Conservation (phyloP, 2,113 vertebrate genomes). For the Sinocyclocheilus maitianheensis region DNA sequence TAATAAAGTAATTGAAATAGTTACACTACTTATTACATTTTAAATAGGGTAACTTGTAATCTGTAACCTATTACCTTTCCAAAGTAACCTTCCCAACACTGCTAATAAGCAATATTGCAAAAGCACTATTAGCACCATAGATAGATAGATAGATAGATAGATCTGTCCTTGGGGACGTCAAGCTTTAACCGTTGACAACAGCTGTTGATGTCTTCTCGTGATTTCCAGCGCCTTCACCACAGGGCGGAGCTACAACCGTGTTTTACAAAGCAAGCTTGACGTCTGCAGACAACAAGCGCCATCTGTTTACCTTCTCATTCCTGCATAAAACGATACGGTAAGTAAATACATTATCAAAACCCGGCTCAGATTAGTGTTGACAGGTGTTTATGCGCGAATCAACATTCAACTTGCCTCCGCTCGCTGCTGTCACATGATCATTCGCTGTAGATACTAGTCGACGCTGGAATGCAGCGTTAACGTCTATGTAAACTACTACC, state of each 20-base stretch:
- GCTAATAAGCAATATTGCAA: no score
- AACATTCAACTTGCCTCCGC: neutral
- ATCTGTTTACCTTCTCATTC: conserved; percentile 64
- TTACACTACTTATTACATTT: no score
- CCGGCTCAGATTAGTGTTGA: neutral
- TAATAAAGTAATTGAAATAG: no score
- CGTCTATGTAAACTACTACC: neutral
- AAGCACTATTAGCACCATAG: no score
- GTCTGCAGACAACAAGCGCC: conserved; percentile 59
- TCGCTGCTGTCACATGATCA: neutral
- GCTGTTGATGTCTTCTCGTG: conserved; percentile 65
- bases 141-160: neutral
- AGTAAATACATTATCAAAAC: conserved; percentile 56
- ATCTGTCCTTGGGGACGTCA: conserved; percentile 35
- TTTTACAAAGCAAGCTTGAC: conserved; percentile 40
- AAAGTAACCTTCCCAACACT: no score
- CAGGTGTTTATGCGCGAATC: neutral
- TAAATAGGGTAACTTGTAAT: no score
- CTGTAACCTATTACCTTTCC: no score
- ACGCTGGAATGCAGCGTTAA: neutral
- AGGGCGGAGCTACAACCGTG: conserved; percentile 69
- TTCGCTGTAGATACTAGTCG: neutral
- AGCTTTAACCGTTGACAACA: conserved; percentile 54
- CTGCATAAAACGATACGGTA: conserved; percentile 66
- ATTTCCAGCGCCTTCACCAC: conserved; percentile 64